Evolutionary conservation across 2,888 invertebrate genomes (phyloP).

Genomic region (Busseola fusca): DNA sequence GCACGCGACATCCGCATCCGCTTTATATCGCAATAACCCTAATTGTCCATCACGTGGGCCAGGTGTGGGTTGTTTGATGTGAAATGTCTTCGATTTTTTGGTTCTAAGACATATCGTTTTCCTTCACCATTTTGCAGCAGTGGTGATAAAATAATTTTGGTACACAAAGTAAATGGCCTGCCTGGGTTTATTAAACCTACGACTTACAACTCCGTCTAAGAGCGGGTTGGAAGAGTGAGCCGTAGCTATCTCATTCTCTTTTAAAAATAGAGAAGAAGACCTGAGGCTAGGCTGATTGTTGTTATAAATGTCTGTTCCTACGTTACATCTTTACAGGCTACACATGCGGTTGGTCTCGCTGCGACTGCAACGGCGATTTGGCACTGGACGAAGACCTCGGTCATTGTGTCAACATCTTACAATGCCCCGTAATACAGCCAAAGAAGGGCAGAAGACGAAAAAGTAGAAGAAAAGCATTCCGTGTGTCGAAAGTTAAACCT

Average conservation of each 20-base stretch:
- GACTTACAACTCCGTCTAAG: no score
- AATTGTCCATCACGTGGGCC: background rate
- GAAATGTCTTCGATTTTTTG: no score
- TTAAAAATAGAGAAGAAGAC: background rate
- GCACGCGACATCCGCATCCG: no score
- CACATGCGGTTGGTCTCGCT: conserved; percentile 84
- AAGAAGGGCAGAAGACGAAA: background rate
- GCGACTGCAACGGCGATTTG: conserved; percentile 76
- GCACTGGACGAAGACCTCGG: conserved; percentile 68
- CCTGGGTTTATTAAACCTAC: no score
- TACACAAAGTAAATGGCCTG: no score
- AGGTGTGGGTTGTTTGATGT: no score
- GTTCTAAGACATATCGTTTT: no score
- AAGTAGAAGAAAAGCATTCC: conserved; percentile 10
- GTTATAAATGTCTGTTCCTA: background rate
- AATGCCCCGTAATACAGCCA: conserved; percentile 56
- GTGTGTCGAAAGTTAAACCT: background rate
- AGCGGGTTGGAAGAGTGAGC: no score
- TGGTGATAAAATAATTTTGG: no score
- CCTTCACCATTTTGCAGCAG: no score
- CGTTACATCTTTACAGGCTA: conserved; percentile 67
- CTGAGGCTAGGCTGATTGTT: background rate
- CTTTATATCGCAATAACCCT: background rate
- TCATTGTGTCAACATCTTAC: conserved; percentile 60
- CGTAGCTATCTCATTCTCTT: background rate